Conservation (phyloP, 1,140 invertebrate species). For the fruit fly (Drosophila melanogaster) region DNA sequence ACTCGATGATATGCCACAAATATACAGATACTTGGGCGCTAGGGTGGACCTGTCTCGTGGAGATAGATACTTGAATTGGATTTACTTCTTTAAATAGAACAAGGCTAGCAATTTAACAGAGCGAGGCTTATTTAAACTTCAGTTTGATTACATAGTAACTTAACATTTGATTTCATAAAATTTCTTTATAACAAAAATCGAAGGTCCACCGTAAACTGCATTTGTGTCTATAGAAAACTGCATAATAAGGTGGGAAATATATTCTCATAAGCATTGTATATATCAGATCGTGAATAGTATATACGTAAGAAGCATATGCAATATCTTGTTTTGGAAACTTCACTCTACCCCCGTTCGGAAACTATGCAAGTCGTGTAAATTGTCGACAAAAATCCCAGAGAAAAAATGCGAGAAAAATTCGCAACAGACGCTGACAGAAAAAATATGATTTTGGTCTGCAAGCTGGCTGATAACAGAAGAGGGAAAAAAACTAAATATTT, state of each 20-base stretch:
- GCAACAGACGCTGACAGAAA: constrained; percentile 30
- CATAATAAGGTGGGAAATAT: constrained; percentile 52
- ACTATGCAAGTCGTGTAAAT: constrained; percentile 18
- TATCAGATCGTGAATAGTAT: constrained; percentile 23
- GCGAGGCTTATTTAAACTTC: too few relatives aligned
- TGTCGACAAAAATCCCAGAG: constrained; percentile 14
- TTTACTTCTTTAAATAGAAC: neutral
- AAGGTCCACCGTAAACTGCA: constrained; percentile 2
- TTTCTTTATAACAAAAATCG: neutral
- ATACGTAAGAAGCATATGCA: constrained; percentile 25
- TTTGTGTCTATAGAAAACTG: constrained; percentile 21
- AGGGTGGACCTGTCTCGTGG: constrained; percentile 16
- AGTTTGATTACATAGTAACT: neutral
- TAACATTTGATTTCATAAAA: neutral
- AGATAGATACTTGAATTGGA: neutral
- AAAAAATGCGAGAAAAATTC: constrained; percentile 14
- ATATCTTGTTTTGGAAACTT: constrained; percentile 19
- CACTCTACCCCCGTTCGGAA: neutral
- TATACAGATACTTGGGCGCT: constrained; percentile 22
- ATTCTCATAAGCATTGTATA: constrained; percentile 35
- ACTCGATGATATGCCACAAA: constrained; percentile 57
- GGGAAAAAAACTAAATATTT: constrained; percentile 9
- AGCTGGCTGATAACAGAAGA: constrained; percentile 33
- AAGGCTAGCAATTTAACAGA: too few relatives aligned
- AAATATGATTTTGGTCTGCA: constrained; percentile 17